Evolutionary conservation across 1,140 invertebrate genomes (phyloP).

Genomic region (Laupala kohalensis): DNA sequence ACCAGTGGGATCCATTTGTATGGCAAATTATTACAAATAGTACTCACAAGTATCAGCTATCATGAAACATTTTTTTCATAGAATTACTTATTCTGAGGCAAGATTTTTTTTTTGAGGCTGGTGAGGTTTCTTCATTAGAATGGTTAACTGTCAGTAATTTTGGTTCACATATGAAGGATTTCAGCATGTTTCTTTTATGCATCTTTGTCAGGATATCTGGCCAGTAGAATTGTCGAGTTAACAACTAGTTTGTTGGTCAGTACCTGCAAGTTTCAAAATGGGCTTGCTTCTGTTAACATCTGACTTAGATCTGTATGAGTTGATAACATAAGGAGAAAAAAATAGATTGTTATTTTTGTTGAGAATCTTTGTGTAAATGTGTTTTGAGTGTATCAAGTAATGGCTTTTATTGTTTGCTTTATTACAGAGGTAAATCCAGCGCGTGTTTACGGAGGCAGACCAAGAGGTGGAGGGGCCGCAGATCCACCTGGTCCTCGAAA

Average conservation of each 20-base stretch:
- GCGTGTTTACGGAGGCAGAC: constrained; percentile 4
- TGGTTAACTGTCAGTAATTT: no score
- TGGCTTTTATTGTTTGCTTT: constrained; percentile 9
- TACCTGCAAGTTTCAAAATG: background rate
- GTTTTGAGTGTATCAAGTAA: background rate
- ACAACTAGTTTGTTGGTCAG: background rate
- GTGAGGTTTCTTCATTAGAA: no score
- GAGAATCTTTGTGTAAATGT: background rate
- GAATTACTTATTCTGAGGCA: no score
- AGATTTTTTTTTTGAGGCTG: no score
- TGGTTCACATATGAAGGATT: no score
- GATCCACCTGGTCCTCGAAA: background rate
- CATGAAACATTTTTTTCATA: no score
- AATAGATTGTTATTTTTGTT: background rate
- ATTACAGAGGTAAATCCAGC: constrained; percentile 40
- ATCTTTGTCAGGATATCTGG: background rate
- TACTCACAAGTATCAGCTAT: no score
- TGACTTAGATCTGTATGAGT: background rate
- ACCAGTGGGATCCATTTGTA: no score
- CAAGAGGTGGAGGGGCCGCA: background rate
- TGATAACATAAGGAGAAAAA: background rate
- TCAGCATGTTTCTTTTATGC: no score
- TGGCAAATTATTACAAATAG: no score
- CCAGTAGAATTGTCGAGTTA: background rate
- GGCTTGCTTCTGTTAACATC: background rate